Percentiles rank a stretch among this genome's conserved stretches.
These are phyloP conservation scores for Phymatocera aterrima DNA, from an alignment of 2,888 invertebrate genomes.

Conservation along the genomic window DNA sequence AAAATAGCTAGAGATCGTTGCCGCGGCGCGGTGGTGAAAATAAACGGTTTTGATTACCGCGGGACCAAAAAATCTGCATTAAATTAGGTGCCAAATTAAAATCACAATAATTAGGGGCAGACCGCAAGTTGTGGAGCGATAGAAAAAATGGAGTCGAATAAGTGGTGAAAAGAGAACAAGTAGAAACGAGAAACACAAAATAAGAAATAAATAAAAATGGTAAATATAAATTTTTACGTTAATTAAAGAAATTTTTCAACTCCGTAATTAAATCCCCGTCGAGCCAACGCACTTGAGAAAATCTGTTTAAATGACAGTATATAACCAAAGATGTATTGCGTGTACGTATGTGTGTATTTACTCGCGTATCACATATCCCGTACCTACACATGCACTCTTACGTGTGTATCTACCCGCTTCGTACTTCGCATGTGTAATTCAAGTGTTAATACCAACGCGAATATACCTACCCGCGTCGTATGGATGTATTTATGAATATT, in stretches of 20 bases:
- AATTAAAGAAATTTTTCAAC: slow-evolving; percentile 37
- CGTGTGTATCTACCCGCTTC: no score
- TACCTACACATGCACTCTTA: no score
- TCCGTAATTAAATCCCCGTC: slow-evolving; percentile 26
- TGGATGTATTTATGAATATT: background rate
- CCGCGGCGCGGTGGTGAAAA: background rate
- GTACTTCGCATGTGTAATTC: slow-evolving; percentile 12
- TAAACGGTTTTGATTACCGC: background rate
- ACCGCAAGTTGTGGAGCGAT: background rate
- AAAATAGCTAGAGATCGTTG: background rate
- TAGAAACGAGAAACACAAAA: background rate
- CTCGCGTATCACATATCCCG: no score
- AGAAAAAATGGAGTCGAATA: no score
- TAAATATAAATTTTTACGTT: slow-evolving; percentile 27
- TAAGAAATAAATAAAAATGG: background rate
- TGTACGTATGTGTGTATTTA: no score
- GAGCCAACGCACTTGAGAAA: slow-evolving; percentile 14
- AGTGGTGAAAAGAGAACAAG: background rate
- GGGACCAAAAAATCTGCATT: slow-evolving; percentile 14
- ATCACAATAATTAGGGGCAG: slow-evolving; percentile 29
- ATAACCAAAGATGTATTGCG: no score
- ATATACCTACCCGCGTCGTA: background rate
- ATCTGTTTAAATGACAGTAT: slow-evolving; percentile 13
- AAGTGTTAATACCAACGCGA: slow-evolving; percentile 25
- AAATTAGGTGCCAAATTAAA: slow-evolving; percentile 37